phyloP scores from a whole-genome alignment of 2,888 invertebrate species.

The Synanthedon andrenaeformis region DNA sequence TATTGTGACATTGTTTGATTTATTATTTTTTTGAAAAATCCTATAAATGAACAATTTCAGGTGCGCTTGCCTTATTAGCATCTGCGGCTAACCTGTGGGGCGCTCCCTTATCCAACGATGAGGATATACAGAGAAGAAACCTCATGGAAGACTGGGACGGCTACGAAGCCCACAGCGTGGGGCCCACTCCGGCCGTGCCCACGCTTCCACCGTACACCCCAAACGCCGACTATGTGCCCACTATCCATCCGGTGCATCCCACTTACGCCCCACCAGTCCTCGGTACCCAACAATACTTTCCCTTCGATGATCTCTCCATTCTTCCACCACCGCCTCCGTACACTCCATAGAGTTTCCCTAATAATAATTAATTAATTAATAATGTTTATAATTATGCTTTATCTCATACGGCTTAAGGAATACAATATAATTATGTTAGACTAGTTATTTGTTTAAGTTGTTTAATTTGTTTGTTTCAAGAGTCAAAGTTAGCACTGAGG shows the following conservation, averaged over 20 bases:
- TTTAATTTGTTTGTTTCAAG: no score
- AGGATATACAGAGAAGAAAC: conserved; percentile 63
- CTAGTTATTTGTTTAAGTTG: no score
- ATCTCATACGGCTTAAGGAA: neutral
- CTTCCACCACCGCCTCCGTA: conserved; percentile 68
- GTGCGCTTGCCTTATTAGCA: conserved; percentile 75
- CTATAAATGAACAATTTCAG: conserved; percentile 37
- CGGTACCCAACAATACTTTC: conserved; percentile 57
- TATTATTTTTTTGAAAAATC: neutral
- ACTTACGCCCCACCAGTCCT: conserved; percentile 48
- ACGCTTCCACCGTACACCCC: conserved; percentile 73
- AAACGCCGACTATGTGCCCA: conserved; percentile 42
- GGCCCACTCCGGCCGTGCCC: conserved; percentile 68
- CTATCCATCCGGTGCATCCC: conserved; percentile 31
- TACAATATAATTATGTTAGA: neutral
- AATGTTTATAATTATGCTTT: neutral
- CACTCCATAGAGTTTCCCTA: conserved; percentile 39
- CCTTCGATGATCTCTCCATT: conserved; percentile 58
- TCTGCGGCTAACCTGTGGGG: conserved; percentile 77
- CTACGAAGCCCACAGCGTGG: conserved; percentile 70
- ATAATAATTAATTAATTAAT: neutral
- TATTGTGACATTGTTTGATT: neutral
- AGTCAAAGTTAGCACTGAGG: no score
- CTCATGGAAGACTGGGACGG: conserved; percentile 75
- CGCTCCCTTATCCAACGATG: conserved; percentile 58